phyloP scores from a whole-genome alignment of 1,140 invertebrate species.

The Scylla paramamosain region DNA sequence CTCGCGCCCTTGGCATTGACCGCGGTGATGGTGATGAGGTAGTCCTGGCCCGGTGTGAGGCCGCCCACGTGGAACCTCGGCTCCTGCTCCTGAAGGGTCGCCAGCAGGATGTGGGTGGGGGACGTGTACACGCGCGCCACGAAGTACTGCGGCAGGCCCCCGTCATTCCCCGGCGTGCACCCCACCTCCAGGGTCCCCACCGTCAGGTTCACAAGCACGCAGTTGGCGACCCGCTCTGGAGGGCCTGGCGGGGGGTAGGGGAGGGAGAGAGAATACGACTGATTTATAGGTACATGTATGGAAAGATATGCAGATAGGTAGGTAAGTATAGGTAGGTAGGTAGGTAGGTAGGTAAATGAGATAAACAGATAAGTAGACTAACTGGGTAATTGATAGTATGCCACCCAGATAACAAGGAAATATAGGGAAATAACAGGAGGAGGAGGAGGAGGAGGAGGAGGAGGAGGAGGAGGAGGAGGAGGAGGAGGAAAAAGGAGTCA shows the following conservation, averaged over 20 bases:
- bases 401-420: not conserved
- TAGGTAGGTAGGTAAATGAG: not conserved
- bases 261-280: not conserved
- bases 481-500: no score
- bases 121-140: constrained; percentile 72
- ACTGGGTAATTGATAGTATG: not conserved
- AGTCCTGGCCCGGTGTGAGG: constrained; percentile 93
- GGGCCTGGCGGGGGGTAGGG: constrained; percentile 53
- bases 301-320: not conserved
- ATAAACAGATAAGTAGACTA: not conserved
- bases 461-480: no score
- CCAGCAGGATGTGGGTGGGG: constrained; percentile 72
- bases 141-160: constrained; percentile 72
- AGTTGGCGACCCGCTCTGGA: constrained; percentile 72
- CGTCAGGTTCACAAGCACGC: constrained; percentile 74
- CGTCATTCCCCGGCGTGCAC: constrained; percentile 74
- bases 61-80: constrained; percentile 89
- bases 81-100: constrained; percentile 57
- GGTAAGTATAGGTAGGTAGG: not conserved
- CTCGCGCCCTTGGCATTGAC: constrained; percentile 98
- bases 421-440: not conserved
- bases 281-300: not conserved
- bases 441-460: not conserved
- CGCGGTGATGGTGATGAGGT: constrained; percentile 97
- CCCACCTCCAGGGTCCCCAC: constrained; percentile 73